phyloP scores from a whole-genome alignment of 1,140 invertebrate species.

The Mya arenaria region DNA sequence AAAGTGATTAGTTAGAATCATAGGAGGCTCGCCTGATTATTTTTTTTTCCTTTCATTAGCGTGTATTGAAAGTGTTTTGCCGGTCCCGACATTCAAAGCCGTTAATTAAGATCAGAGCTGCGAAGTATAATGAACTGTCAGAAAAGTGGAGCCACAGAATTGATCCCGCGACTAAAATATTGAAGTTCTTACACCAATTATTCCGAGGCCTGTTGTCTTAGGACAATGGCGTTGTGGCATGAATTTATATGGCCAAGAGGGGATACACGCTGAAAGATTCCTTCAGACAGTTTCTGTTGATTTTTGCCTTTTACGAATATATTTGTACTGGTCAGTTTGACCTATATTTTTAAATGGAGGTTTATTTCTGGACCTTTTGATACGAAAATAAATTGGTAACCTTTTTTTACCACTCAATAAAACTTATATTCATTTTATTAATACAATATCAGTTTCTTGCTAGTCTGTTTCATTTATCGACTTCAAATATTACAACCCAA shows the following conservation, averaged over 20 bases:
- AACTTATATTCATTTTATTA: no score
- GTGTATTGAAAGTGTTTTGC: slow-evolving; percentile 57
- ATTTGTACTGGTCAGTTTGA: no score
- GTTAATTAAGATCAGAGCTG: slow-evolving; percentile 55
- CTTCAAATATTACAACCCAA: no score
- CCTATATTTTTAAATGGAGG: no score
- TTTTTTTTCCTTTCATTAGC: slow-evolving; percentile 52
- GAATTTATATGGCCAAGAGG: background rate
- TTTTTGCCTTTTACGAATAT: no score
- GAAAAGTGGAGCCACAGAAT: slow-evolving; percentile 43
- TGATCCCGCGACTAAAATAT: slow-evolving; percentile 57
- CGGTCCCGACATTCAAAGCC: slow-evolving; percentile 54
- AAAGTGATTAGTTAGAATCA: slow-evolving; percentile 55
- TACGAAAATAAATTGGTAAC: no score
- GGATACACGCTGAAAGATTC: background rate
- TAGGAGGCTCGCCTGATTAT: slow-evolving; percentile 36
- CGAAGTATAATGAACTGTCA: slow-evolving; percentile 59
- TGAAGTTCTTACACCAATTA: slow-evolving; percentile 57
- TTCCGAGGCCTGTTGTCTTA: slow-evolving; percentile 49
- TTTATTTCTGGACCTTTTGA: no score
- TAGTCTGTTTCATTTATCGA: no score
- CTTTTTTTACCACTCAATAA: no score
- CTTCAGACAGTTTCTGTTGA: background rate
- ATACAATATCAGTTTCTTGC: no score
- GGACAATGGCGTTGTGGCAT: slow-evolving; percentile 12